These are phyloP conservation scores for Thermophis baileyi DNA, from an alignment of 2,113 vertebrate genomes.

Conservation along the genomic window DNA sequence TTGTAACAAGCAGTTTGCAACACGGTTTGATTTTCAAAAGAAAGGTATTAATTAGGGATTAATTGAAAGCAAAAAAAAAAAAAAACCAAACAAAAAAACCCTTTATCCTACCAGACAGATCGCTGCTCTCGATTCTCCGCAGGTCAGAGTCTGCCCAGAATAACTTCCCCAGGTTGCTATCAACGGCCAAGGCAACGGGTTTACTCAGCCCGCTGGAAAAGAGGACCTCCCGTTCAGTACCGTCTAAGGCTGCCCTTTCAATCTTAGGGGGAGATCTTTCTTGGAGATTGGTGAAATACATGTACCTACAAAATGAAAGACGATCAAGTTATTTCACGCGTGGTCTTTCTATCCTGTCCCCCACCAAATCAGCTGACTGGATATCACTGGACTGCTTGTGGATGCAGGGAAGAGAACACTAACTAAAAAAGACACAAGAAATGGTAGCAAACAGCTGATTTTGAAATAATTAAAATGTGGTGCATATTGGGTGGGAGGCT, in stretches of 20 bases:
- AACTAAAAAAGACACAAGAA: background rate
- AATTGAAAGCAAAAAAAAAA: slow-evolving; percentile 26
- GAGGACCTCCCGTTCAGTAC: slow-evolving; percentile 93
- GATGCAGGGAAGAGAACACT: background rate
- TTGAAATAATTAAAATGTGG: background rate
- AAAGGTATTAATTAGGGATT: slow-evolving; percentile 33
- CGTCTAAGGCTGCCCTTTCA: slow-evolving; percentile 91
- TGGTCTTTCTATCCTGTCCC: background rate
- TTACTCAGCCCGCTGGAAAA: slow-evolving; percentile 93
- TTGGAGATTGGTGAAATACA: slow-evolving; percentile 98
- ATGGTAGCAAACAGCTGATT: background rate
- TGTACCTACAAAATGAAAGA: slow-evolving; percentile 77
- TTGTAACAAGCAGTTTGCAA: slow-evolving; percentile 35
- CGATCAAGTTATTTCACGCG: background rate
- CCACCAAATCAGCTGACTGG: background rate
- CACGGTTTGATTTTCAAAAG: slow-evolving; percentile 37
- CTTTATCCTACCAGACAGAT: slow-evolving; percentile 84
- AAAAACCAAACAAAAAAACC: too few relatives aligned
- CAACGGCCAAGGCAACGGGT: slow-evolving; percentile 86
- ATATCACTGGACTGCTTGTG: background rate
- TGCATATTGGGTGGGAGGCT: background rate
- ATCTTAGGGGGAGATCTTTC: slow-evolving; percentile 89
- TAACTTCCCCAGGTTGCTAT: slow-evolving; percentile 88
- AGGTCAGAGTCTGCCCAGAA: slow-evolving; percentile 98
- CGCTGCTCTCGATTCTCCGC: slow-evolving; percentile 94